phyloP scores from a whole-genome alignment of 1,140 invertebrate genomes.

The Lepidurus apus region DNA sequence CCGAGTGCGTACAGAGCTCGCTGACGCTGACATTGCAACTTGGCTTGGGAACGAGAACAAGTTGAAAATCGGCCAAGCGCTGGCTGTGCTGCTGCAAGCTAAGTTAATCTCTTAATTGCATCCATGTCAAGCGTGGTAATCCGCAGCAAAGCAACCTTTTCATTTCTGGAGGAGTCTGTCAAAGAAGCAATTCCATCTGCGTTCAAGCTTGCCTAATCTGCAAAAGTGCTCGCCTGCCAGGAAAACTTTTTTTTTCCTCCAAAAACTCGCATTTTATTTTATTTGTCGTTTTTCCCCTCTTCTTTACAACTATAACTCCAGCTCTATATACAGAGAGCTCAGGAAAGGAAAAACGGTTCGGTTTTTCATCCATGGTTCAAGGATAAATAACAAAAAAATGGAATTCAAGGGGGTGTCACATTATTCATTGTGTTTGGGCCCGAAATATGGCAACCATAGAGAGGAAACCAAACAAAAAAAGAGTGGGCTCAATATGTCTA shows the following conservation, averaged over 20 bases:
- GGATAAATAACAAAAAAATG: neutral
- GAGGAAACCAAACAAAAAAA: neutral
- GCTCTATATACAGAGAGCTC: neutral
- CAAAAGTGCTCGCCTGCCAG: neutral
- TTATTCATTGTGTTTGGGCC: neutral
- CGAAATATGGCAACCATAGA: neutral
- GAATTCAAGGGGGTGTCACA: neutral
- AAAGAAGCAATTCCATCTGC: constrained; percentile 21
- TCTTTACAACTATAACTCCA: neutral
- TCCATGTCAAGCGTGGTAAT: constrained; percentile 18
- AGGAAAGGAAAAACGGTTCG: neutral
- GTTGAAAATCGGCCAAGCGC: no score
- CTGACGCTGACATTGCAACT: neutral
- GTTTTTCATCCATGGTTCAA: neutral
- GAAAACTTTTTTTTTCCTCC: neutral
- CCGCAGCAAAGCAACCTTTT: constrained; percentile 11
- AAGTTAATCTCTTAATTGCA: constrained; percentile 6
- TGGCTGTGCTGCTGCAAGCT: neutral
- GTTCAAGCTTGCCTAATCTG: constrained; percentile 18
- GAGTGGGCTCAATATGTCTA: neutral
- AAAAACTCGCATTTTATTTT: neutral
- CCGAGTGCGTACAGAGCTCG: no score
- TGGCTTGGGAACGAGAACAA: neutral
- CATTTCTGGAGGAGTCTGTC: constrained; percentile 21
- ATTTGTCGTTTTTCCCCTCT: neutral